Percentiles rank a stretch among this genome's conserved stretches.
phyloP scores from a whole-genome alignment of 2,888 invertebrate genomes.

The Subacronicta megacephala region DNA sequence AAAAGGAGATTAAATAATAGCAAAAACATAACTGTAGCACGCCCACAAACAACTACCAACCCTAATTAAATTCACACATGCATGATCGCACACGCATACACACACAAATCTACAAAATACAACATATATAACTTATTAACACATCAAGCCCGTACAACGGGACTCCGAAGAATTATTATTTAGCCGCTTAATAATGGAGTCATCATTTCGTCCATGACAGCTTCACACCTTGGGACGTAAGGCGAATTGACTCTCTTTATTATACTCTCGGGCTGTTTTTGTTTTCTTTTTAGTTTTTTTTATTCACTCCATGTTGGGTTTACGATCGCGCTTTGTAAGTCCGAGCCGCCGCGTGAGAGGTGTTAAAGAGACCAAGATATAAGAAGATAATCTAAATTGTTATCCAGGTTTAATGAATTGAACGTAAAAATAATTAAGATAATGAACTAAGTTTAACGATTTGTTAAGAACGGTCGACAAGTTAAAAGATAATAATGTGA shows the following conservation, averaged over 20 bases:
- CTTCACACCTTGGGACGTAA: conserved; percentile 86
- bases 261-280: conserved; percentile 66
- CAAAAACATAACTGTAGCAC: conserved; percentile 47
- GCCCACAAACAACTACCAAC: conserved; percentile 61
- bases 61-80: conserved; percentile 67
- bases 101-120: conserved; percentile 54
- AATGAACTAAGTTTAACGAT: conserved; percentile 65
- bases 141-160: conserved; percentile 74
- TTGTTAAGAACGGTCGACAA: conserved; percentile 60
- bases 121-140: conserved; percentile 74
- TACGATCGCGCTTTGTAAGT: conserved; percentile 79
- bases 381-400: conserved; percentile 76
- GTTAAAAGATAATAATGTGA: conserved; percentile 57
- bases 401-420: conserved; percentile 74
- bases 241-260: conserved; percentile 85
- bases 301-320: conserved; percentile 70
- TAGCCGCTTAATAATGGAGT: conserved; percentile 87
- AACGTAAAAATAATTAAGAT: conserved; percentile 79
- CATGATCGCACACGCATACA: conserved; percentile 40
- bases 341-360: conserved; percentile 71
- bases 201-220: conserved; percentile 87
- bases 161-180: conserved; percentile 80
- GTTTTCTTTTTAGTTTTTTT: conserved; percentile 70
- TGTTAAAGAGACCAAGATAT: conserved; percentile 79
- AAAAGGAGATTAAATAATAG: conserved; percentile 50